Evolutionary conservation across 2,888 invertebrate species (phyloP), one percentile per base, ranked within the genome.

Genomic region (Galerucella nymphaeae): DNA sequence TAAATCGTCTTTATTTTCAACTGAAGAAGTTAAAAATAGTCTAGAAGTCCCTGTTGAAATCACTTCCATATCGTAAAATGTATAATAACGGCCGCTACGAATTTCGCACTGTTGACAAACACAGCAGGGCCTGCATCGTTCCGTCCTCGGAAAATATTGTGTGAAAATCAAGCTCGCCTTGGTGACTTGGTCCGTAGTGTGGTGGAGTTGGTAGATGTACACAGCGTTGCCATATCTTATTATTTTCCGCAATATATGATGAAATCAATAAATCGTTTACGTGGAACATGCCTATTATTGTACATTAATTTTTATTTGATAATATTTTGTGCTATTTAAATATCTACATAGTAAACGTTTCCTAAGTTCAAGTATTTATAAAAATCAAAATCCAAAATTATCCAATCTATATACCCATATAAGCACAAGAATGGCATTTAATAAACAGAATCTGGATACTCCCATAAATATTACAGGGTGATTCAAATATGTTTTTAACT

Each of bases 1-100:
- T 87, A 93, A 90, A 88, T 96, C 95, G 90, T 95, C 95, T 92
- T 93, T 94, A 89, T 92, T 92, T 90, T 95, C 95, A 87, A 95
- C 93, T 85, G 92, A 90, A 86, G 93, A 92, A 87, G 92, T 93
- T 89, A 92, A 89, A 89, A 95, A 94, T 88, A 95, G 90, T 89
- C 93, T 93, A 85, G 93, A 93, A 85, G 88, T 86, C 87, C 87
- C 82, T 76, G 80, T 78, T 66, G 83, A 76, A 80, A 81, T 83
- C 77, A 79, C 80, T 82, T 84, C 84, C 84, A 84, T 84, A 76
- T 79, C 81, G 81, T 80, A 76, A 74, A 78, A 72, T 74, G 77
- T 72, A 64, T 79, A 77, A 77, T 80, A 81, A 82, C 83, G 83
- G 82, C 87, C 87, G 88, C 88, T 87, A 88, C 87, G 88, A 87